Percentiles rank a stretch among this genome's conserved stretches.
Conservation (phyloP, 2,888 invertebrate genomes). For the Xylophagus ater region DNA sequence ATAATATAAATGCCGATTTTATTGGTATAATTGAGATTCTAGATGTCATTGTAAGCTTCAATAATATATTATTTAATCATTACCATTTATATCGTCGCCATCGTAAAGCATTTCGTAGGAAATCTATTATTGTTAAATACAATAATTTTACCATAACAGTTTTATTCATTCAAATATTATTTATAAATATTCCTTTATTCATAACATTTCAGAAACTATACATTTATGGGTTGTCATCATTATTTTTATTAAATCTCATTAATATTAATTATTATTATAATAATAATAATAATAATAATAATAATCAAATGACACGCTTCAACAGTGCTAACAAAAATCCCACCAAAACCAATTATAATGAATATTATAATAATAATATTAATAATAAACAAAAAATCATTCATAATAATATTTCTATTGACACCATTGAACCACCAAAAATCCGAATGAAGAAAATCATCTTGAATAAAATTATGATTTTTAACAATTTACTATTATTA, state of each 20-base stretch:
- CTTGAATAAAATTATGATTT: not conserved
- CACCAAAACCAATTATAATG: constrained; percentile 1
- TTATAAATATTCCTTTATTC: not conserved
- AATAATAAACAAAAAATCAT: not conserved
- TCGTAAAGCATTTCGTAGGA: constrained; percentile 40
- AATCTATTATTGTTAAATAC: constrained; percentile 18
- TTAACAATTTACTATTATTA: constrained; percentile 2
- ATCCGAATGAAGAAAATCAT: not conserved
- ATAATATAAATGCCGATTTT: constrained; percentile 21
- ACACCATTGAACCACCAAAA: too few species aligned
- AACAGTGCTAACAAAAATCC: constrained; percentile 6
- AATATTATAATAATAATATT: not conserved
- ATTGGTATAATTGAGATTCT: constrained; percentile 19
- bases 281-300: too few species aligned
- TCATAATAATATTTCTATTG: not conserved
- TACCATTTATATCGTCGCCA: constrained; percentile 31
- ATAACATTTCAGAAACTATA: too few species aligned
- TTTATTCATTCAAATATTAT: not conserved
- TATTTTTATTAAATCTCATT: not conserved
- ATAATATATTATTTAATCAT: constrained; percentile 16
- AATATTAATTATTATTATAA: too few species aligned
- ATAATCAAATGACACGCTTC: constrained; percentile 4
- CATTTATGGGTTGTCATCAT: too few species aligned
- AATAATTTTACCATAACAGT: constrained; percentile 1
- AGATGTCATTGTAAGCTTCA: constrained; percentile 16